These are phyloP conservation scores for Porites cylindrica DNA, from an alignment of 92 coral and sea anemone genomes.

Conservation along the genomic window DNA sequence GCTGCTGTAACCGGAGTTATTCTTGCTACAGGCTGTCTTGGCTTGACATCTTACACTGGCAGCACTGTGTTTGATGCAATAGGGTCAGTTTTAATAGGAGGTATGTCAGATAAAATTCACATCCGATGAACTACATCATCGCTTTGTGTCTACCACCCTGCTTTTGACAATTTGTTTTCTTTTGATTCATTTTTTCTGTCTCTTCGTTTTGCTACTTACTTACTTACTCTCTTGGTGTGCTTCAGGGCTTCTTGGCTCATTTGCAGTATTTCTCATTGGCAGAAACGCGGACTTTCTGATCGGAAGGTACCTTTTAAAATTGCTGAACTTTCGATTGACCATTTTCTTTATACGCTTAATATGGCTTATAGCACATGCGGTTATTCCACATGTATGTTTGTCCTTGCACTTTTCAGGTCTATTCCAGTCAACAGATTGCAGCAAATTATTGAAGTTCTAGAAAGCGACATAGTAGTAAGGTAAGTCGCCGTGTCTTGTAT, in stretches of 20 bases:
- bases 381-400: background rate
- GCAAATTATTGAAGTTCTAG: constrained; percentile 96
- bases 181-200: no score
- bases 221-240: background rate
- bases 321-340: background rate
- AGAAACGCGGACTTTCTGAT: constrained; percentile 97
- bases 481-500: background rate
- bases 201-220: background rate
- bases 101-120: constrained; percentile 36
- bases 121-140: no score
- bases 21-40: constrained; percentile 91
- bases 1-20: constrained; percentile 97
- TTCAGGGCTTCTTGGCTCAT: constrained; percentile 91
- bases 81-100: constrained; percentile 96
- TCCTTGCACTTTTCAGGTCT: constrained; percentile 64
- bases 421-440: constrained; percentile 90
- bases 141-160: no score
- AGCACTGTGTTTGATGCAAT: constrained; percentile 95
- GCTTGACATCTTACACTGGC: constrained; percentile 96
- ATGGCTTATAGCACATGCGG: background rate
- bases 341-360: no score
- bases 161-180: no score
- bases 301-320: constrained; percentile 81
- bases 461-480: constrained; percentile 98
- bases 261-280: constrained; percentile 91